Base-by-base conservation (phyloP, 2,888 invertebrate genomes). In the Psococerastis gibbosa region DNA sequence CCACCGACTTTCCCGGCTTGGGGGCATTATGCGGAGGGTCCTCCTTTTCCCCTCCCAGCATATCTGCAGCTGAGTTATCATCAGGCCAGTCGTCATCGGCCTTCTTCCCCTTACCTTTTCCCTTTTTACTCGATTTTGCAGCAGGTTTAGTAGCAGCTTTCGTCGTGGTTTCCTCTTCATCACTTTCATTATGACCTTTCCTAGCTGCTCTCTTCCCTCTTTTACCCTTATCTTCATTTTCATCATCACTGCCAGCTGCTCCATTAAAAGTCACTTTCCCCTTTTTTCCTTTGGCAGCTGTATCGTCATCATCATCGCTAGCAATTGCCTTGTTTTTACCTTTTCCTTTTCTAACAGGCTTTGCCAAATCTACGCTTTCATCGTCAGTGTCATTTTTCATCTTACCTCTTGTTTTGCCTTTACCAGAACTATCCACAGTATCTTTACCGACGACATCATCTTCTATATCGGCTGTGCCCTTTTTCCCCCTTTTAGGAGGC, bases 51-150 rank as follows among this genome's bases (percentile, higher is more conserved):
- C 41, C 35, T 34, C 47, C 47, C 44, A 52, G 49, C 52, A 67
- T 63, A 3, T 65, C 53, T 47, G 65, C 65, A 46, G 63, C 53
- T 54, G 67, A 66, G 52, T 66, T 67, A 44, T 70, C 69, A 49
- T 69, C 71, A 44, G 69, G 67, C 52, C 67, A 67, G 47, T 67
- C 68, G 35, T 49, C 52, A 42, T 49, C 50, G 41, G 52, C 50
- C 45, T 51, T 52, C 23, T 43, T 43, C 45, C 49, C 48, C 52
- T 51, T 42, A 35, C 47, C 46, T 51, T 49, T 49, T 18, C 43
- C 38, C 51, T 49, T 52, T 42, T 49, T 52, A 5, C 43, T 43
- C 8, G 46, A 42, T 44, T 46, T 49, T 55, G 8, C 50, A 6
- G 51, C 46, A 20, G 52, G 48, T 52, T 50, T 49, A 16, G 48